Conservation (phyloP, 35 echinoderm and acorn worm genomes). For the Stichopus chloronotus region DNA sequence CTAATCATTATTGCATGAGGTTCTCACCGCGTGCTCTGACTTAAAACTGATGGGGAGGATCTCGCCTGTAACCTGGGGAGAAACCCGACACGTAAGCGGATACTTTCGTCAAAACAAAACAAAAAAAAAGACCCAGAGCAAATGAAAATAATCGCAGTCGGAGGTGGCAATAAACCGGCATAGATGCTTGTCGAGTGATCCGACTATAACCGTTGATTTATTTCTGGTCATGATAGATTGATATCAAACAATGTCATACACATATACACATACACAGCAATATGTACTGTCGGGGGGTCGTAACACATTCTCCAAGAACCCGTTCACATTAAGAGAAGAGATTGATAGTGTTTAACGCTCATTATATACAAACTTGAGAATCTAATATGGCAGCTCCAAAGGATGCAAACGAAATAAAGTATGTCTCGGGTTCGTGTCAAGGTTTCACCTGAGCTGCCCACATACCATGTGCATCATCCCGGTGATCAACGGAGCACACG, state of each 20-base stretch:
- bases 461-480: no score
- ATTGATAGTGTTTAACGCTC: no score
- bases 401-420: no score
- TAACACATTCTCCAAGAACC: no score
- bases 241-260: not conserved
- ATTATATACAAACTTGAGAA: no score
- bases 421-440: no score
- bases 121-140: not conserved
- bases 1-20: constrained; percentile 23
- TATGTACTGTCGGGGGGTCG: no score
- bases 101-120: not conserved
- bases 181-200: not conserved
- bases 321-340: no score
- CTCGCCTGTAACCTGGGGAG: not conserved
- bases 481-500: no score
- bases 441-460: no score
- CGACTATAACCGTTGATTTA: not conserved
- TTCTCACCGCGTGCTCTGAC: not conserved
- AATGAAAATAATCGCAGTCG: constrained; percentile 37
- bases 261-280: no score
- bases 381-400: no score
- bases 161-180: not conserved
- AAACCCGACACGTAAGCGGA: not conserved
- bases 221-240: not conserved
- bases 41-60: not conserved